Evolutionary conservation across 2,888 invertebrate species (phyloP), one percentile per base, ranked within the genome.

Genomic region (Elgonia sp.): DNA sequence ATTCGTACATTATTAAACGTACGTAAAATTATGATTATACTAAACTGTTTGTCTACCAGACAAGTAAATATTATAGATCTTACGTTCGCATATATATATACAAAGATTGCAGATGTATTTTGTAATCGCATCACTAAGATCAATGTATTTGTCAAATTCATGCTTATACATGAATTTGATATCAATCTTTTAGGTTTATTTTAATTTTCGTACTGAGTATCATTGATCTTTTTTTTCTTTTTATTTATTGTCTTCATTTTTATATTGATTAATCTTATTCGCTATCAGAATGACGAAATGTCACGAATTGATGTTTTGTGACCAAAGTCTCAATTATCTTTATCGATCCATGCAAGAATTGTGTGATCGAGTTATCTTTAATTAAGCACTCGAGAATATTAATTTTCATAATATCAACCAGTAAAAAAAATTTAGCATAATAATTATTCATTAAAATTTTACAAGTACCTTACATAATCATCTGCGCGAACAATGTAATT

Each of bases 51-150:
- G 37, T 53, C 20, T 37, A 50, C n/a, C 70, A 9, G 21, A 7
- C 53, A 42, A 53, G 53, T 53, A 50, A 70, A 70, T 18, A 67
- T 42, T 69, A n/a, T 21, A 53, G 37, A 70, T 53, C 53, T 53
- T 53, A n/a, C n/a, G n/a, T n/a, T n/a, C n/a, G n/a, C n/a, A n/a
- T n/a, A n/a, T n/a, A n/a, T n/a, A n/a, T n/a, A n/a, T 14, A 37
- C 37, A 16, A 37, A 53, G 70, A 70, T 70, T 70, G 70, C 55
- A 70, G 55, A 70, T 55, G 55, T 39, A 53, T 70, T 55, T 70
- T 18, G 70, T 53, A 70, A 70, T 53, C 53, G 37, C 37, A 10
- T 18, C 5, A n/a, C 40, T 8, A 63, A 9, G 39, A 57, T 20
- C 12, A 8, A 3, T 40, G 10, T 63, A 63, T 40, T 40, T 63